A percentile compares a stretch with the other conserved stretches of the same genome.
These are phyloP conservation scores for Tupaia tana DNA, from an alignment of 2,113 vertebrate species.

Conservation along the genomic window DNA sequence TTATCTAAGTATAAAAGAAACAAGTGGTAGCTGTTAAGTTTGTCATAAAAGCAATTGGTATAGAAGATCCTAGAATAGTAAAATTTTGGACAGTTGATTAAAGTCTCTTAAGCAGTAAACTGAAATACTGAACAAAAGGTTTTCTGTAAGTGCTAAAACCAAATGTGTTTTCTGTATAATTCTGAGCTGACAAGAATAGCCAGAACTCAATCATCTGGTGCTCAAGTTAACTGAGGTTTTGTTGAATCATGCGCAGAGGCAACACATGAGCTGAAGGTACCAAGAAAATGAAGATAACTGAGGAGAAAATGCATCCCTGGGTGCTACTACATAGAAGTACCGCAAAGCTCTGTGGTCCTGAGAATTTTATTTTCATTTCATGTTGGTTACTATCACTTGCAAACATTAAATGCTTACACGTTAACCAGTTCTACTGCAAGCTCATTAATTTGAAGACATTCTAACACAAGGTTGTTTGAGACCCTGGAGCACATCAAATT, in stretches of 20 bases:
- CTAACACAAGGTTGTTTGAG: neutral
- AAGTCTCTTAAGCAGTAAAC: neutral
- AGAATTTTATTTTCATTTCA: neutral
- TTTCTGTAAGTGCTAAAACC: neutral
- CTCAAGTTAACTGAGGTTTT: too few relatives aligned
- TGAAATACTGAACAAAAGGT: neutral
- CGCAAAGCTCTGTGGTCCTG: neutral
- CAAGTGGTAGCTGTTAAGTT: neutral
- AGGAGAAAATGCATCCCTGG: neutral
- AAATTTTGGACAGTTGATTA: neutral
- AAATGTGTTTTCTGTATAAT: neutral
- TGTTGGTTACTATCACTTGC: neutral
- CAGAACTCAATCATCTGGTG: neutral
- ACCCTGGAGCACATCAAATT: neutral
- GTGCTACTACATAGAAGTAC: neutral
- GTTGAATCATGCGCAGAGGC: neutral
- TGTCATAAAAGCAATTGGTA: neutral
- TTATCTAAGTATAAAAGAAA: neutral
- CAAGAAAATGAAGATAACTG: neutral
- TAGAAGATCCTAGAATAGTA: neutral
- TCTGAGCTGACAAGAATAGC: neutral
- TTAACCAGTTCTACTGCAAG: neutral
- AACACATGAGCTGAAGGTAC: fast-evolving
- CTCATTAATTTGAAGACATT: neutral
- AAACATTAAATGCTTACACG: neutral